A percentile compares a stretch with the other conserved stretches of the same genome.
Evolutionary conservation across 2,888 invertebrate genomes (phyloP).

Genomic region (Amblyjoppa fuscipennis): DNA sequence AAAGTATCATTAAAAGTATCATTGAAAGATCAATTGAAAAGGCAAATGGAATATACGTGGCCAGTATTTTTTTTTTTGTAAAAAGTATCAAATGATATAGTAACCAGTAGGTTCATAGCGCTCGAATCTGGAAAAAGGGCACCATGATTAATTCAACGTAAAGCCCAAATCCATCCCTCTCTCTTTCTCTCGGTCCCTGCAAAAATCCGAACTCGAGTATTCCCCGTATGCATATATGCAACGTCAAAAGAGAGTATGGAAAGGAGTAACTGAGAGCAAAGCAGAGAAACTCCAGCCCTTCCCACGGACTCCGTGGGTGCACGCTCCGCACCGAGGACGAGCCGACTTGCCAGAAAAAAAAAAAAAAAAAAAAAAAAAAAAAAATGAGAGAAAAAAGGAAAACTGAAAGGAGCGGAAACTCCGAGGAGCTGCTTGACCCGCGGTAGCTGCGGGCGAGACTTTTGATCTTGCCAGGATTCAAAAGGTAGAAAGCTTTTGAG

Average conservation of each 20-base stretch:
- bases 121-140: constrained; percentile 22
- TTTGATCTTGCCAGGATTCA: constrained; percentile 76
- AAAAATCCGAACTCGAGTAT: constrained; percentile 33
- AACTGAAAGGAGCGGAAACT: constrained; percentile 42
- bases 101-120: constrained; percentile 42
- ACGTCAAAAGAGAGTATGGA: constrained; percentile 50
- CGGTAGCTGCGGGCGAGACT: constrained; percentile 71
- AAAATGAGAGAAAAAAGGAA: constrained; percentile 34
- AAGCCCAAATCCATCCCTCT: constrained; percentile 10
- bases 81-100: constrained; percentile 29
- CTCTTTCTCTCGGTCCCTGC: background rate
- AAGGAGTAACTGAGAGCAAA: constrained; percentile 37
- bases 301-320: constrained; percentile 50
- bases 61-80: constrained; percentile 16
- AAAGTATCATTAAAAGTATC: background rate
- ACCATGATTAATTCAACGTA: constrained; percentile 55
- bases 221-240: constrained; percentile 41
- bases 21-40: background rate
- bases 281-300: constrained; percentile 52
- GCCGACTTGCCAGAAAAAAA: constrained; percentile 32
- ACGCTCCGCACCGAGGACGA: constrained; percentile 41
- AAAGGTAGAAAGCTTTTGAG: constrained; percentile 71
- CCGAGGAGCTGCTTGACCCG: constrained; percentile 68
- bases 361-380: constrained; percentile 19
- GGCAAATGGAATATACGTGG: constrained; percentile 1